Evolutionary conservation across 2,888 invertebrate species (phyloP), one percentile per base, ranked within the genome.

Genomic region (Torymus aiolomorphi): DNA sequence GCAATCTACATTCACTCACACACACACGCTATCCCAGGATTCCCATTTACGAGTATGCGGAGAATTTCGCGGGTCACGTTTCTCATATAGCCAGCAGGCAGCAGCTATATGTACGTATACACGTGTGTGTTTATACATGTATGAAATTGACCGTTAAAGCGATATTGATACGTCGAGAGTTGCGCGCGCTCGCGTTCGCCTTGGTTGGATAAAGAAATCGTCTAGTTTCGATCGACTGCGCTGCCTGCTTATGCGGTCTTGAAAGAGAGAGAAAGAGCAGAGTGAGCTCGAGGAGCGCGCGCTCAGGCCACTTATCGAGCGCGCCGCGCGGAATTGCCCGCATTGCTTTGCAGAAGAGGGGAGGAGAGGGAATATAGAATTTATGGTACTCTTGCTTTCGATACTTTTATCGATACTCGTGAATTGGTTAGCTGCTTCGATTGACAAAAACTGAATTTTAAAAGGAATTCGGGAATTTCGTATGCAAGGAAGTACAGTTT

Each of bases 41-140:
- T 42, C 42, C 42, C 42, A 42, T 42, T 42, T 42, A 42, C 42
- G 42, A 42, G 42, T 42, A 42, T 42, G 42, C 57, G 16, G 49
- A 18, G 74, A 75, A 66, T 66, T 71, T 51, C 42, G 49, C 24
- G 66, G 20, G 57, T 75, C 74, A 75, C 66, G 74, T 75, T 75
- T 66, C 66, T 57, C 18, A n/a, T 42, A 42, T 14, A 63, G 63
- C 49, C 49, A n/a, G 49, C 24, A 54, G 66, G 2, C 20, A 10
- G 61, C 42, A 4, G 2, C 16, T 57, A 20, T 24, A 24, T 61
- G 52, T 8, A 13, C n/a, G 16, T 54, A 65, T 13, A 14, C 12
- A 13, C 11, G n/a, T 24, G 10, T 54, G 54, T 56, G 66, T 31
- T 31, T 31, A 20, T 42, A 24, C 16, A 11, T 31, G 16, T 54